Percentiles rank a stretch among this genome's conserved stretches.
Conservation (phyloP, 2,888 invertebrate species). For the Pimpla rufipes region DNA sequence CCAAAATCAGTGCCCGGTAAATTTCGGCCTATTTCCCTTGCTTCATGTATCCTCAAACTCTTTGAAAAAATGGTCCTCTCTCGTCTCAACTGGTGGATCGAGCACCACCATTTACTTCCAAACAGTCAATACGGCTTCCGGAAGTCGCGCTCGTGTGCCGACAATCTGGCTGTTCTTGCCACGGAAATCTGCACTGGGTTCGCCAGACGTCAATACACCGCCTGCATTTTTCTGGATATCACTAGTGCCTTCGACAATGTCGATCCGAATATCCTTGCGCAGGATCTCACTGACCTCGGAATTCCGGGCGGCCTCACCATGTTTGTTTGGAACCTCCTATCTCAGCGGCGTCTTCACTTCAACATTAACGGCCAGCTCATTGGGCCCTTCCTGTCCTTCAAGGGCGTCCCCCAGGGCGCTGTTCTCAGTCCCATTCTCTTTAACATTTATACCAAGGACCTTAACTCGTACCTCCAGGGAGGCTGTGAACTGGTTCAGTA, state of each 20-base stretch:
- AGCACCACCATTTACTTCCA: slow-evolving; percentile 13
- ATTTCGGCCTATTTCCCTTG: slow-evolving; percentile 37
- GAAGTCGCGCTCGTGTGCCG: slow-evolving; percentile 32
- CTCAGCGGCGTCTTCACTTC: not conserved
- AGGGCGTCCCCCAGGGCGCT: slow-evolving; percentile 32
- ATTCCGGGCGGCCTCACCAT: not conserved
- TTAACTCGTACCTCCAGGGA: not conserved
- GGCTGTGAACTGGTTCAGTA: not conserved
- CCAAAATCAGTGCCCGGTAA: slow-evolving; percentile 3
- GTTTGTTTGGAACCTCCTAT: no score
- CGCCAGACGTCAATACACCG: not conserved
- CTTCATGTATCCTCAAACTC: slow-evolving; percentile 21
- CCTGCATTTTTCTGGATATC: slow-evolving; percentile 38
- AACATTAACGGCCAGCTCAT: slow-evolving; percentile 22
- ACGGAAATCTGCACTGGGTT: slow-evolving; percentile 14
- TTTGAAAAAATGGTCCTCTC: slow-evolving; percentile 11
- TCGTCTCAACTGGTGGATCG: slow-evolving; percentile 38
- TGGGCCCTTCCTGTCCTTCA: slow-evolving; percentile 1
- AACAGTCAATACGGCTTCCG: no score
- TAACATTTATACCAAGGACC: slow-evolving; percentile 2
- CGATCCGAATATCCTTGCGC: slow-evolving; percentile 3
- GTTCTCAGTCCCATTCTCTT: slow-evolving; percentile 29
- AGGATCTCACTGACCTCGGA: slow-evolving; percentile 23
- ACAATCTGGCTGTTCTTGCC: slow-evolving; percentile 32
- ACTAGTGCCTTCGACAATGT: no score